Conservation (phyloP, 2,113 vertebrate genomes). For the Dolichallabes microphthalmus region DNA sequence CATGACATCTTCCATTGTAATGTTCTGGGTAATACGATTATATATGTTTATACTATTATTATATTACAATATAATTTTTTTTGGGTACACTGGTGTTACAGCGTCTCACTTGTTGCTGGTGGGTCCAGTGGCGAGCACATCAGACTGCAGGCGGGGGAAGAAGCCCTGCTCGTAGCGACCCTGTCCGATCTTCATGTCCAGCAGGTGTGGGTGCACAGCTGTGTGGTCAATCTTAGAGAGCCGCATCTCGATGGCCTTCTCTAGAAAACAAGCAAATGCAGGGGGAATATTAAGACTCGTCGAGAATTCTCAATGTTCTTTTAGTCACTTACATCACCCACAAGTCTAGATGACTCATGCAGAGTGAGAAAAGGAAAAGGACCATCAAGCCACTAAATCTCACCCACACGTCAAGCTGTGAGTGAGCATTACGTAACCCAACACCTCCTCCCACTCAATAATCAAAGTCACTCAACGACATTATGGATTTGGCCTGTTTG, state of each 20-base stretch:
- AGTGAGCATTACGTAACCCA: constrained; percentile 40
- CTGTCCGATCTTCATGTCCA: constrained; percentile 99
- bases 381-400: not conserved
- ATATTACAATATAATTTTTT: not conserved
- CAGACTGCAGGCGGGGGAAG: constrained; percentile 93
- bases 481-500: constrained; percentile 13
- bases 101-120: constrained; percentile 90
- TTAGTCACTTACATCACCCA: constrained; percentile 10
- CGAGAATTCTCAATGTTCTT: not conserved
- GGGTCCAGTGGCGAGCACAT: constrained; percentile 92
- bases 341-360: not conserved
- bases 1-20: not conserved
- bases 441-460: constrained; percentile 12
- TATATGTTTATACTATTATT: too few relatives aligned
- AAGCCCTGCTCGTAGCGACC: constrained; percentile 96
- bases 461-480: not conserved
- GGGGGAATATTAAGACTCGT: not conserved
- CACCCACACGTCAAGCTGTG: constrained; percentile 49
- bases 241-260: constrained; percentile 92
- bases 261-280: constrained; percentile 64
- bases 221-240: constrained; percentile 96
- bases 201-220: constrained; percentile 91
- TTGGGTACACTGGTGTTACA: not conserved
- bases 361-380: constrained; percentile 18
- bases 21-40: not conserved